Evolutionary conservation across 2,888 invertebrate genomes (phyloP).

Genomic region (Deilephila porcellus): DNA sequence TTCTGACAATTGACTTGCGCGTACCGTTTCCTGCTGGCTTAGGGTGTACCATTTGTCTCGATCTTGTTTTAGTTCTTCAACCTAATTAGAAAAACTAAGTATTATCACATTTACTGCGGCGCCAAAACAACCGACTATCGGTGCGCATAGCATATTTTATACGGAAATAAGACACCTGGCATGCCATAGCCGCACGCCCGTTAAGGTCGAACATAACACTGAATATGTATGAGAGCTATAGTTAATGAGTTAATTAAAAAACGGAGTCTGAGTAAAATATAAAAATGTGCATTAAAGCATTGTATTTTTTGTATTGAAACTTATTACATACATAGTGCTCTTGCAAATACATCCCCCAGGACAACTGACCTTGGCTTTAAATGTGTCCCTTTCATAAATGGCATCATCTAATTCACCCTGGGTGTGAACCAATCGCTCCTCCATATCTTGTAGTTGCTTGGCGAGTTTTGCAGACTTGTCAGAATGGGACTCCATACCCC

Average conservation of each 20-base stretch:
- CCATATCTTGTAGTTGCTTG: constrained; percentile 81
- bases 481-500: constrained; percentile 42
- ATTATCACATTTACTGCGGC: too few species aligned
- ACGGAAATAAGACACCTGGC: too few species aligned
- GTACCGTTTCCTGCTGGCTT: constrained; percentile 61
- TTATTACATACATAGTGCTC: too few species aligned
- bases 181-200: too few species aligned
- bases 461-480: constrained; percentile 57
- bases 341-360: background rate
- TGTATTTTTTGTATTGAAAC: too few species aligned
- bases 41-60: constrained; percentile 67
- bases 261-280: too few species aligned
- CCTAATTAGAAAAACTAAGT: constrained; percentile 49
- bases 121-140: too few species aligned
- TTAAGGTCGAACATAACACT: too few species aligned
- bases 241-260: too few species aligned
- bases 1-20: constrained; percentile 57
- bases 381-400: constrained; percentile 78
- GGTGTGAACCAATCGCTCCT: constrained; percentile 78
- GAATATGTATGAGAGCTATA: too few species aligned
- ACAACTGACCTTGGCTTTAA: constrained; percentile 70
- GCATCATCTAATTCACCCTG: constrained; percentile 82
- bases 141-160: too few species aligned
- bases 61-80: constrained; percentile 76
- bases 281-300: too few species aligned